These are phyloP conservation scores for Pipistrellus nathusii DNA, from an alignment of 2,797 vertebrate genomes.

Conservation along the genomic window DNA sequence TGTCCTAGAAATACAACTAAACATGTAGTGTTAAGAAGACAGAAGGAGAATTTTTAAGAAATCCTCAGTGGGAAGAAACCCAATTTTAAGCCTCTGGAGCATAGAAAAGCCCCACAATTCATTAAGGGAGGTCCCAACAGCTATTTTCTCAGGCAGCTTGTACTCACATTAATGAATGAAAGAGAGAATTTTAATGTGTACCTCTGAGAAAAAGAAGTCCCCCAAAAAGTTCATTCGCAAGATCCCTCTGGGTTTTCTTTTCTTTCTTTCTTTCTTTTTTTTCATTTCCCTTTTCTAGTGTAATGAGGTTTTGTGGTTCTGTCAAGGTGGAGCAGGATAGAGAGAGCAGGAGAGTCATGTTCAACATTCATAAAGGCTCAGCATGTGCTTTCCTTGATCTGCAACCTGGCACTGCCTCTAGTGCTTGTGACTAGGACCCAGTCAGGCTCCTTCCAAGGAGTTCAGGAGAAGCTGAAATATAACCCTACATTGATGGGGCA, in stretches of 20 bases:
- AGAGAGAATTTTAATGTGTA: conserved; percentile 75
- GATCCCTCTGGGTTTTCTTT: conserved; percentile 50
- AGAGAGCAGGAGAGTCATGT: conserved; percentile 14
- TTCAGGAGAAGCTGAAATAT: neutral
- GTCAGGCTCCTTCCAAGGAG: neutral
- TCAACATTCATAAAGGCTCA: neutral
- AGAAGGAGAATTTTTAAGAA: conserved; percentile 66
- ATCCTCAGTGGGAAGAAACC: conserved; percentile 82
- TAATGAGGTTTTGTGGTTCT: conserved; percentile 69
- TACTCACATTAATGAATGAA: conserved; percentile 71
- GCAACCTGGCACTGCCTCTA: neutral
- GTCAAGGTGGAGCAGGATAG: conserved; percentile 46
- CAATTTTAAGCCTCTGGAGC: conserved; percentile 86
- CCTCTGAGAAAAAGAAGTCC: conserved; percentile 75
- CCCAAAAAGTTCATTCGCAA: conserved; percentile 77
- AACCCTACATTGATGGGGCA: neutral
- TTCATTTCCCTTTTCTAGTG: conserved; percentile 51
- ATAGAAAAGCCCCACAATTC: conserved; percentile 83
- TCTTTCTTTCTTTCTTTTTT: neutral
- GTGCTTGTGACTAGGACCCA: neutral
- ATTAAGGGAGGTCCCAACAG: conserved; percentile 83
- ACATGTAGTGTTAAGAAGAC: conserved; percentile 79
- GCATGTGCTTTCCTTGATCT: neutral
- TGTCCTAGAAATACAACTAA: conserved; percentile 85
- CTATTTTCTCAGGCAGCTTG: conserved; percentile 78